Conservation (phyloP, 1,140 invertebrate genomes). For the Phymastichus coffea region DNA sequence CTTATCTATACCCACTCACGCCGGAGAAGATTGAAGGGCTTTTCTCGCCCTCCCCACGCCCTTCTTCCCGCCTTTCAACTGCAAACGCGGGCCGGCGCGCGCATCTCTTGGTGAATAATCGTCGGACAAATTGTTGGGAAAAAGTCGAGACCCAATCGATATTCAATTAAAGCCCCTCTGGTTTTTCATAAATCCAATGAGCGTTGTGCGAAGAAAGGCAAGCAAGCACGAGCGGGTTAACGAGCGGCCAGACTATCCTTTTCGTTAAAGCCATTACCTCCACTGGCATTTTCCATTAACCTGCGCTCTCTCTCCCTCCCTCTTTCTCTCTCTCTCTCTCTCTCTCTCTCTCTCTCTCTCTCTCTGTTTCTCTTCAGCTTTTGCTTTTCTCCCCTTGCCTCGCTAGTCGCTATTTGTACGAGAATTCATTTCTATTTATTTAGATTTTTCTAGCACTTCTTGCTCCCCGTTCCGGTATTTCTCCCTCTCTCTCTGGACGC, state of each 20-base stretch:
- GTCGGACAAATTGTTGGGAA: too few species aligned
- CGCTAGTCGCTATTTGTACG: neutral
- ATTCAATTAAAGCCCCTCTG: slow-evolving; percentile 23
- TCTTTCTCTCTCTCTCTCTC: neutral
- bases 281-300: slow-evolving; percentile 17
- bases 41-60: slow-evolving; percentile 19
- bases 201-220: too few species aligned
- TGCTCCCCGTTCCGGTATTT: neutral
- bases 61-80: slow-evolving; percentile 25
- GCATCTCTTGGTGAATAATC: too few species aligned
- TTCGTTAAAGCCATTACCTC: slow-evolving; percentile 19
- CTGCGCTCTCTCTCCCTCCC: neutral
- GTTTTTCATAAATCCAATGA: slow-evolving; percentile 18
- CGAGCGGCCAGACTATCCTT: slow-evolving; percentile 17
- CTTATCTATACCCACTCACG: neutral
- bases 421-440: neutral
- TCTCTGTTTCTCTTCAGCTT: too few species aligned
- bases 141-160: slow-evolving; percentile 3
- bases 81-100: neutral
- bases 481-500: neutral
- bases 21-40: slow-evolving; percentile 1
- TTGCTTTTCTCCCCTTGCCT: neutral
- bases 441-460: neutral
- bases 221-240: too few species aligned
- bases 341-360: neutral